Evolutionary conservation across 2,888 invertebrate genomes (phyloP), one percentile per base, ranked within the genome.

Genomic region (Dynastes maya): DNA sequence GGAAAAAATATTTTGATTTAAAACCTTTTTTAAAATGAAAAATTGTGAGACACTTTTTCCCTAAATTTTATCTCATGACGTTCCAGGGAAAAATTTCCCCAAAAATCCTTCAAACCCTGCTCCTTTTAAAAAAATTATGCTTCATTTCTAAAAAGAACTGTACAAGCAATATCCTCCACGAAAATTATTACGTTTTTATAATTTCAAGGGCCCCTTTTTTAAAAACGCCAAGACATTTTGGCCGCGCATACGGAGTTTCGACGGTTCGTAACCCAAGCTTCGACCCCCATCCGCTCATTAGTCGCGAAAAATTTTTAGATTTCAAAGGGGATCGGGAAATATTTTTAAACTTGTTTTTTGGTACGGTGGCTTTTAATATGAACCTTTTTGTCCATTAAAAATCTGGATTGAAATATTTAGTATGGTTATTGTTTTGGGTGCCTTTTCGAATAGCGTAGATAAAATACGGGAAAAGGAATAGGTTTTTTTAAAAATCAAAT

Each of bases 231-330:
- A 65, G 65, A 65, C 65, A 22, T 65, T 40, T 40, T 32, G 40
- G 40, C 16, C 40, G 4, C 65, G 40, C 13, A 16, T 6, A 8
- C 16, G 16, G 16, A n/a, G 40, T 65, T 65, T 40, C 40, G 37
- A 16, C 6, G 29, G 32, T 76, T 51, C 64, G 32, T 4, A 32
- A 53, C 37, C 45, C 45, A 45, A 55, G 70, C 71, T 67, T 74
- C 75, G 81, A 80, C 78, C n/a, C n/a, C n/a, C n/a, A n/a, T n/a
- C n/a, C n/a, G n/a, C n/a, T 82, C 81, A 81, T 82, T 82, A 81
- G 82, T 78, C 78, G 79, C 77, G 82, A 79, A 80, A 81, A 80
- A 81, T 80, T 81, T 82, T 79, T 80, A 81, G 80, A 82, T 82
- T 80, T 80, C 79, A 76, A 70, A 29, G 63, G 63, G 63, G 29